These are phyloP conservation scores for Onychostoma macrolepis DNA, from an alignment of 2,113 vertebrate species.

Conservation along the genomic window DNA sequence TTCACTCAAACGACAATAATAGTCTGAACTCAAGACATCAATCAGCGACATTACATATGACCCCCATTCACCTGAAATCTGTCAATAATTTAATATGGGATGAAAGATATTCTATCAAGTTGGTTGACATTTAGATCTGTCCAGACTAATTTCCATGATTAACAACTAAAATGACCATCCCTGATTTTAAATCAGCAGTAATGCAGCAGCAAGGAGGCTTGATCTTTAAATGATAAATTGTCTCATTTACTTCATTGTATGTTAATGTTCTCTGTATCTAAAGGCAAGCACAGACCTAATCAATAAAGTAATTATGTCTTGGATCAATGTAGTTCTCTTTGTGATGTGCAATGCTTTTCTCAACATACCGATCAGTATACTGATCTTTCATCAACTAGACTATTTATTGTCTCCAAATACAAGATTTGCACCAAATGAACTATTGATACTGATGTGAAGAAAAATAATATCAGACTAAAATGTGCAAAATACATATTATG, in stretches of 20 bases:
- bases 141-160: neutral
- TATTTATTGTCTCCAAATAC: neutral
- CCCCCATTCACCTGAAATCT: neutral
- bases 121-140: neutral
- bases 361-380: neutral
- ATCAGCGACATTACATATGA: neutral
- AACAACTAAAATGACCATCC: neutral
- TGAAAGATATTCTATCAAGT: neutral
- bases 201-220: neutral
- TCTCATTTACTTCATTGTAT: neutral
- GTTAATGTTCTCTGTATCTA: neutral
- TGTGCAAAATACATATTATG: neutral
- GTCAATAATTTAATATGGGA: neutral
- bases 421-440: neutral
- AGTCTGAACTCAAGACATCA: neutral
- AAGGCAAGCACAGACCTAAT: neutral
- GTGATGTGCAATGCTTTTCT: neutral
- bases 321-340: neutral
- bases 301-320: slow-evolving; percentile 14
- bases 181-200: neutral
- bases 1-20: neutral
- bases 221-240: neutral
- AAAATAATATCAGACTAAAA: neutral
- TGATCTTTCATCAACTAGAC: neutral
- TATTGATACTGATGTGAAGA: neutral